Base-by-base conservation (phyloP, 1,140 invertebrate species). In the Drosophila pandora region DNA sequence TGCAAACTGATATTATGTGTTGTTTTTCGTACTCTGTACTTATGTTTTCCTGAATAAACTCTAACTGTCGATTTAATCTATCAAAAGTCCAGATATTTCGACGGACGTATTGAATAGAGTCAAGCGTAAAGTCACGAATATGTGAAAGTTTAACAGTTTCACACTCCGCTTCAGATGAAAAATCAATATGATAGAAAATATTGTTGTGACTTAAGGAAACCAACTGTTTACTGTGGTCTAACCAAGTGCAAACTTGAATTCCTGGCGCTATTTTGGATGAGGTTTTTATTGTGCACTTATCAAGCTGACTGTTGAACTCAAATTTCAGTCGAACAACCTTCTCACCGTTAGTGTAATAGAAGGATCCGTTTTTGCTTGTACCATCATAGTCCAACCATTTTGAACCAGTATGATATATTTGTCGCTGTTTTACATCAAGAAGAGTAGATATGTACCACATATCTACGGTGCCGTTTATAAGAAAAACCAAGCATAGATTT, bases 131-230 rank as follows among this genome's bases (percentile, higher is more conserved):
- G 21, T 87, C 79, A 3, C 47, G 49, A 0, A 68, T 13, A 2
- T 41, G 49, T 5, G 30, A 13, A 3, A 48, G 41, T n/a, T 58
- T 57, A 23, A 9, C 22, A 9, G 54, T 22, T 2, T 45, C 8
- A 9, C n/a, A 49, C 6, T 8, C 32, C 17, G 3, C 54, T 37
- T 53, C n/a, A 9, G 21, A 3, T 0, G 30, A 64, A 12, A 91
- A 91, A 6, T 25, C 43, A n/a, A 91, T 76, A 34, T 77, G 52
- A 70, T 91, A 87, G 34, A 91, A 91, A 28, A 91, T 90, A 30
- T 91, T 91, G 41, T 91, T 91, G 12, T 74, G 72, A 47, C 90
- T 91, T 1, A 91, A 68, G 22, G 90, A 91, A 5, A 91, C 72
- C 28, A 91, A 53, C 47, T 90, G 77, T 22, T 85, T 39, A 17